A percentile compares a stretch with the other conserved stretches of the same genome.
phyloP scores from a whole-genome alignment of 2,113 vertebrate species.

The Orientallactaga bullata region DNA sequence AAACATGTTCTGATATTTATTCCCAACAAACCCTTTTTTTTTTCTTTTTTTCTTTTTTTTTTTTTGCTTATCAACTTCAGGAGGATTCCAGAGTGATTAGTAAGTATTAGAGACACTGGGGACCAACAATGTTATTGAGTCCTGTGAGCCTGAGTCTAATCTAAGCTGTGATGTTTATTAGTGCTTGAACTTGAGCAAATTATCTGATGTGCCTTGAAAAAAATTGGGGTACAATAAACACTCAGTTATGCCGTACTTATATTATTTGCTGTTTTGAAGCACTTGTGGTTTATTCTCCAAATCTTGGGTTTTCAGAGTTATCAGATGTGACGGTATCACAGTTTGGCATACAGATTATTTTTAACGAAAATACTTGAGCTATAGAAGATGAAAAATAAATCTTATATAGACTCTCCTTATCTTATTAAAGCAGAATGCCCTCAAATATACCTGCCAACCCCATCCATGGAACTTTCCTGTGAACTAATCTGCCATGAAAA shows the following conservation, averaged over 20 bases:
- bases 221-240: background rate
- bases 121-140: background rate
- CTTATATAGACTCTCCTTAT: conserved; percentile 7
- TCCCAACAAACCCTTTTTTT: background rate
- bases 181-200: background rate
- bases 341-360: conserved; percentile 52
- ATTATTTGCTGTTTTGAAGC: background rate
- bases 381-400: conserved; percentile 38
- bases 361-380: background rate
- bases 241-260: background rate
- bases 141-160: background rate
- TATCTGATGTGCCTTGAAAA: background rate
- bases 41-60: too few species aligned
- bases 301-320: conserved; percentile 50
- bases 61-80: background rate
- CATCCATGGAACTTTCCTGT: background rate
- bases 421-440: conserved; percentile 1
- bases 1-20: background rate
- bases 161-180: background rate
- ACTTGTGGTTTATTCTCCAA: background rate
- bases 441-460: background rate
- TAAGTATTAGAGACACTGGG: background rate
- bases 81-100: background rate
- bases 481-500: background rate
- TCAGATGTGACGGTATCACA: background rate